phyloP scores from a whole-genome alignment of 2,113 vertebrate genomes.

The Burhinus bistriatus region DNA sequence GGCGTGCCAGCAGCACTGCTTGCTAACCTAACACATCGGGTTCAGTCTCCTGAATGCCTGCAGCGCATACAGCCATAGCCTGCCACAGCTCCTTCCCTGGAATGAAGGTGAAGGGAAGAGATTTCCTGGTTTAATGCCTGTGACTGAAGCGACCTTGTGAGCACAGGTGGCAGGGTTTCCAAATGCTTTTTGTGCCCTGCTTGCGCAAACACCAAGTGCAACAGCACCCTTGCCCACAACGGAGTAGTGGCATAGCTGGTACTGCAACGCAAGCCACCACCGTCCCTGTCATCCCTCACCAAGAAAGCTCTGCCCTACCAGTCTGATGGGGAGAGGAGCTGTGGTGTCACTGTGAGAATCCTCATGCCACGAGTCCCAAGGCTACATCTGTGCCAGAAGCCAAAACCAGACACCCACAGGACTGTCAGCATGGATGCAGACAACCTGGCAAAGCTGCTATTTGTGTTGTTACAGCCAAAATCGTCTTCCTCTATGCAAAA shows the following conservation, averaged over 20 bases:
- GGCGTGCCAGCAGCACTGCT: neutral
- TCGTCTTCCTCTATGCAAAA: neutral
- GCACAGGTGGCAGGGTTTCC: neutral
- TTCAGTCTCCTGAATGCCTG: neutral
- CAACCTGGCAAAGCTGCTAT: neutral
- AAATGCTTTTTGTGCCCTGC: neutral
- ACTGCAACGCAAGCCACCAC: neutral
- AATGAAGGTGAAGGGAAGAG: neutral
- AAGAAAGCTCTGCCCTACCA: neutral
- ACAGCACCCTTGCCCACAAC: rapidly evolving
- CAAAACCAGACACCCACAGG: neutral
- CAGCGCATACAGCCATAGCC: neutral
- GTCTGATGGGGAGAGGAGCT: neutral
- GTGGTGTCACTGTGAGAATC: neutral
- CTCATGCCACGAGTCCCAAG: rapidly evolving
- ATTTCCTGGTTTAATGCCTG: neutral
- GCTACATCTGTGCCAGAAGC: neutral
- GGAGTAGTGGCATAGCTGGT: rapidly evolving
- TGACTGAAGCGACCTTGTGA: neutral
- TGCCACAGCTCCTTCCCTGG: neutral
- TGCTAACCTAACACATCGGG: neutral
- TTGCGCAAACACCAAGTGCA: neutral
- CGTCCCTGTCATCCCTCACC: neutral
- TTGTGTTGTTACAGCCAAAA: neutral
- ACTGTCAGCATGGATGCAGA: neutral